A percentile compares a stretch with the other conserved stretches of the same genome.
These are phyloP conservation scores for Campoplex capitator DNA, from an alignment of 2,888 invertebrate species.

Conservation along the genomic window DNA sequence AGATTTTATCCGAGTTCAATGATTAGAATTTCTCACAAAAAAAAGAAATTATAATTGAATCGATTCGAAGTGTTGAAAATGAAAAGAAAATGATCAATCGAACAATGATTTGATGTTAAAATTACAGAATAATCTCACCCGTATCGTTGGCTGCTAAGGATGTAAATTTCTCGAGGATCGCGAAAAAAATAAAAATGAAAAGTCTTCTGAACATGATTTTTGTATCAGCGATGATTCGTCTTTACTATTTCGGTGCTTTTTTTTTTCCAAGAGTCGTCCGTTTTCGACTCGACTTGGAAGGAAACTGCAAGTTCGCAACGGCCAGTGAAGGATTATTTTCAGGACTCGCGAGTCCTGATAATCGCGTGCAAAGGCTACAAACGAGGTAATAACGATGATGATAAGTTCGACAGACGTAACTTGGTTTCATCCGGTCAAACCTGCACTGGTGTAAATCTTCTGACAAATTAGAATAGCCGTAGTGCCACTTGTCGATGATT, in stretches of 20 bases:
- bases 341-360: slow-evolving; percentile 38
- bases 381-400: slow-evolving; percentile 25
- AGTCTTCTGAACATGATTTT: slow-evolving; percentile 51
- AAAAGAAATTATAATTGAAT: no score
- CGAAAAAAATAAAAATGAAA: slow-evolving; percentile 39
- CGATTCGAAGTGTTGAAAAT: no score
- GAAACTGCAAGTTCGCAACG: not conserved
- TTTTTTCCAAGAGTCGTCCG: not conserved
- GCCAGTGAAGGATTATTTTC: not conserved
- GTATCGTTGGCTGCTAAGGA: slow-evolving; percentile 33
- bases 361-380: slow-evolving; percentile 1
- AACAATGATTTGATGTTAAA: not conserved
- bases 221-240: not conserved
- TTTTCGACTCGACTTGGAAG: slow-evolving; percentile 14
- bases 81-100: not conserved
- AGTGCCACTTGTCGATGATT: slow-evolving; percentile 32
- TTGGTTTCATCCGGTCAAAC: slow-evolving; percentile 23
- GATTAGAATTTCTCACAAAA: no score
- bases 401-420: slow-evolving; percentile 50
- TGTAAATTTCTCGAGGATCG: slow-evolving; percentile 23
- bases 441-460: slow-evolving; percentile 24
- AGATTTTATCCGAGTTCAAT: not conserved
- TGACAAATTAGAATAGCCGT: slow-evolving; percentile 21
- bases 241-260: slow-evolving; percentile 11
- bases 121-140: slow-evolving; percentile 46